Conservation (phyloP, 2,113 vertebrate genomes). For the Erythrocebus patas region DNA sequence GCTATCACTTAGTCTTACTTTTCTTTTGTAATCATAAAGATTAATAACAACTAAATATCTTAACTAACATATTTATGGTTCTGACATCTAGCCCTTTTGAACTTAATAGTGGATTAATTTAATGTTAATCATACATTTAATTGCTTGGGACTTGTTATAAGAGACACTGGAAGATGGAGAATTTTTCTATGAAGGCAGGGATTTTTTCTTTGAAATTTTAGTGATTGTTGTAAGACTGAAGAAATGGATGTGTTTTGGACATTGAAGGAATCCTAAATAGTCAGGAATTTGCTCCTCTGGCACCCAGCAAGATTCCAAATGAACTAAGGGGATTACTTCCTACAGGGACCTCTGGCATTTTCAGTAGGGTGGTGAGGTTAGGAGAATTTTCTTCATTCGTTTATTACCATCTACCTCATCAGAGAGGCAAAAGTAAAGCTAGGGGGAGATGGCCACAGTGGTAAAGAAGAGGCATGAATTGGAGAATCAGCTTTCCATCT, state of each 20-base stretch:
- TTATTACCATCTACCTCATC: not conserved
- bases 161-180: not conserved
- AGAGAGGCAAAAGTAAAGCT: not conserved
- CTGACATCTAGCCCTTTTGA: not conserved
- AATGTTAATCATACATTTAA: not conserved
- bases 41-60: not conserved
- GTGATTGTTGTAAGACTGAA: not conserved
- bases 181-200: not conserved
- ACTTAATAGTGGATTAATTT: conserved; percentile 26
- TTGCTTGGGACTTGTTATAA: not conserved
- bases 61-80: not conserved
- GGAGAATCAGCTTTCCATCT: not conserved
- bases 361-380: not conserved
- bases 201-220: not conserved
- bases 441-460: not conserved
- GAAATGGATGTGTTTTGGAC: not conserved
- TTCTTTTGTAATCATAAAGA: not conserved
- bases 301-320: not conserved
- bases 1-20: conserved; percentile 4
- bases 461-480: not conserved
- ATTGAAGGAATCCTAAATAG: not conserved
- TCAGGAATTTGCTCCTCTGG: not conserved
- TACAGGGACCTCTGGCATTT: not conserved
- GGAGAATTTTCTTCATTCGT: not conserved
- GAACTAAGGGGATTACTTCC: not conserved